These are phyloP conservation scores for Gulo gulo DNA, from an alignment of 2,113 vertebrate species.

Conservation along the genomic window DNA sequence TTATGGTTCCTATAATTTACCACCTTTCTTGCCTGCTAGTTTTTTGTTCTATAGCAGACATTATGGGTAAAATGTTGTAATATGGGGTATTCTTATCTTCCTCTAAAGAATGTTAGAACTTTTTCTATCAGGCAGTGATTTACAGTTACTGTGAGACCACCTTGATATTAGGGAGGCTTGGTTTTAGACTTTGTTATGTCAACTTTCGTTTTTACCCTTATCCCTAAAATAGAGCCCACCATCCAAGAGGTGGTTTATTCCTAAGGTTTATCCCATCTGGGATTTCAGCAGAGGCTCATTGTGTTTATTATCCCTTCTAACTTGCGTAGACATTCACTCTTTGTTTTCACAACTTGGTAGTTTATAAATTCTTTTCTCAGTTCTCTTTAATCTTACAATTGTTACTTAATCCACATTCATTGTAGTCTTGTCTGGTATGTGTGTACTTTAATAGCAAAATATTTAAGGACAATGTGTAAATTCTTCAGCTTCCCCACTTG, in stretches of 20 bases:
- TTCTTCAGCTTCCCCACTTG: background rate
- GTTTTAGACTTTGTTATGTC: background rate
- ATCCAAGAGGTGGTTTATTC: background rate
- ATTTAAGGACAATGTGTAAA: background rate
- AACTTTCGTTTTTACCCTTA: background rate
- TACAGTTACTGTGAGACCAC: background rate
- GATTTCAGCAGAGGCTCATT: background rate
- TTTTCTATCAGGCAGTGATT: background rate
- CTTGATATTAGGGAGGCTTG: background rate
- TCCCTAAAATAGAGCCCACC: background rate
- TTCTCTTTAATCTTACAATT: background rate
- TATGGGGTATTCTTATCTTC: background rate
- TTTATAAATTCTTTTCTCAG: background rate
- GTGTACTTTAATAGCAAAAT: background rate
- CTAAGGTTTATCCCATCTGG: background rate
- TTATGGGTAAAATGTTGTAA: background rate
- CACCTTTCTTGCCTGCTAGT: background rate
- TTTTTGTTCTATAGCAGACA: background rate
- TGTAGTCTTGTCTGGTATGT: background rate
- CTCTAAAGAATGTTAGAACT: background rate
- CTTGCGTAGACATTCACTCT: background rate
- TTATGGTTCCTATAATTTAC: background rate
- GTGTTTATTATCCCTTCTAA: background rate
- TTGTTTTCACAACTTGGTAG: background rate
- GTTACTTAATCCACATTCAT: background rate